phyloP scores from a whole-genome alignment of 2,888 invertebrate species.

The Fragum fragum region DNA sequence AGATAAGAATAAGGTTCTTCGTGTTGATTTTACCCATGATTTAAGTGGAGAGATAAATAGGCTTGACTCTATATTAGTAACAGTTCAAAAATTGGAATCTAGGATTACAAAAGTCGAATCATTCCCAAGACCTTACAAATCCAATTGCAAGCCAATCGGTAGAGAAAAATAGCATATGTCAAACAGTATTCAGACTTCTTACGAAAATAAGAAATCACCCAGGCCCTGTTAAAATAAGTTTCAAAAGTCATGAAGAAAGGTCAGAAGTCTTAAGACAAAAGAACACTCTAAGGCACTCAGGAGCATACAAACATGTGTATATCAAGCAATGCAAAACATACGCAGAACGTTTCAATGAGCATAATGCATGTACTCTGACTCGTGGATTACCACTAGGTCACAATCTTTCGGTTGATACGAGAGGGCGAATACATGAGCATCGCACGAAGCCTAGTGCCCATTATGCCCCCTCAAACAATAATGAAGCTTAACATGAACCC shows the following conservation, averaged over 20 bases:
- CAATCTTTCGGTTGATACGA: constrained; percentile 30
- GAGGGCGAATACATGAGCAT: constrained; percentile 20
- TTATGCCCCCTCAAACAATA: no score
- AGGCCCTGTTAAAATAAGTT: background rate
- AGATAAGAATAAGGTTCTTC: no score
- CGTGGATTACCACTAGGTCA: constrained; percentile 23
- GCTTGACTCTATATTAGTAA: constrained; percentile 19
- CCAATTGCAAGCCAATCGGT: background rate
- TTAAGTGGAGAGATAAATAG: background rate
- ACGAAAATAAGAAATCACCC: background rate
- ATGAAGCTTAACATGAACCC: no score
- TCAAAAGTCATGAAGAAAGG: background rate
- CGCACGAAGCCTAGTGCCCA: background rate
- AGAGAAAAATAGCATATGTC: background rate
- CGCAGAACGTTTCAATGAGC: constrained; percentile 32
- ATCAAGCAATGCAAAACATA: constrained; percentile 5
- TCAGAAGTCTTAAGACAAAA: background rate
- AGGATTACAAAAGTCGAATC: no score
- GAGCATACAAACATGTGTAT: no score
- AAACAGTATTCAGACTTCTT: background rate
- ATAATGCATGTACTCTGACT: constrained; percentile 28
- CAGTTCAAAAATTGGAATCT: constrained; percentile 17
- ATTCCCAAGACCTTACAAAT: no score
- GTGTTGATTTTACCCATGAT: background rate
- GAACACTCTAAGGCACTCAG: background rate